A percentile compares a stretch with the other conserved stretches of the same genome.
phyloP scores from a whole-genome alignment of 1,140 invertebrate species.

The Anastrepha ludens region DNA sequence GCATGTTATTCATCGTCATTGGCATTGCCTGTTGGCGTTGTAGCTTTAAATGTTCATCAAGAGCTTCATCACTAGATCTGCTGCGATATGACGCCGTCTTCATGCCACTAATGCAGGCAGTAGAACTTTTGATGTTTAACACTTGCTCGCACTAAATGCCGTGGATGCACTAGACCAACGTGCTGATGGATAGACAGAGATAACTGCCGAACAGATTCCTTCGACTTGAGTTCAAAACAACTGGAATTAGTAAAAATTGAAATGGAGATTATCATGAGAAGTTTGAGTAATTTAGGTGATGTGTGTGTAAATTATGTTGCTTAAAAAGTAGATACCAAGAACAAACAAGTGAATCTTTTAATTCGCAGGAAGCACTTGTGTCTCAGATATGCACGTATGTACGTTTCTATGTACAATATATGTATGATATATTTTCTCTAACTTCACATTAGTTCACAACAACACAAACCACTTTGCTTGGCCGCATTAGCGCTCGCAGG shows the following conservation, averaged over 20 bases:
- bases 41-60: constrained; percentile 63
- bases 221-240: background rate
- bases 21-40: constrained; percentile 57
- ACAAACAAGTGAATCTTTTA: background rate
- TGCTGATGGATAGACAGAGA: background rate
- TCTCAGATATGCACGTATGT: background rate
- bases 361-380: background rate
- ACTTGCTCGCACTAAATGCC: background rate
- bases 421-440: background rate
- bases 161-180: background rate
- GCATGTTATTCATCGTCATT: constrained; percentile 43
- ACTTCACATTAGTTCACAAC: background rate
- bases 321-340: background rate
- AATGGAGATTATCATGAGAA: background rate
- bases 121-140: background rate
- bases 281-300: background rate
- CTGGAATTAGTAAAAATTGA: background rate
- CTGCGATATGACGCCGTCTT: constrained; percentile 61
- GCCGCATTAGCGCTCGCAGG: background rate
- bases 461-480: background rate
- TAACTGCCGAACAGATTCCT: background rate
- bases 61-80: constrained; percentile 66
- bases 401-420: no score
- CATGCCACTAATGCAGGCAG: constrained; percentile 57
- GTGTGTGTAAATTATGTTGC: background rate